Percentiles rank a stretch among this genome's conserved stretches.
phyloP scores from a whole-genome alignment of 2,888 invertebrate species.

The Caenorhabditis plicata region DNA sequence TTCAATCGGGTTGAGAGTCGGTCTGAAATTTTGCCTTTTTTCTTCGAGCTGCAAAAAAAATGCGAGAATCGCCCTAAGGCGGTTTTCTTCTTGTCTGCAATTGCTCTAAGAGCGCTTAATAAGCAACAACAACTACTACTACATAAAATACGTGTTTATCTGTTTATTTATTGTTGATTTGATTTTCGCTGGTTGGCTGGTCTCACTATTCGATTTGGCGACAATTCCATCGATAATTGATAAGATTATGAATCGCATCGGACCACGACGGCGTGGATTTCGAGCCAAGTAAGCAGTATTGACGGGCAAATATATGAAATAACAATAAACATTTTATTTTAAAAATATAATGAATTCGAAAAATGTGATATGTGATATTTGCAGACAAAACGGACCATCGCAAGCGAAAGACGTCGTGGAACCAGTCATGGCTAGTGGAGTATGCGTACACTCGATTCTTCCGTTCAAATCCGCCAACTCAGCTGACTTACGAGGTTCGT shows the following conservation, averaged over 20 bases:
- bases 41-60: background rate
- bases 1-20: too few relatives aligned
- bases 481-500: slow-evolving; percentile 10
- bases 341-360: too few relatives aligned
- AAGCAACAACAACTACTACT: slow-evolving; percentile 8
- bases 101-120: too few relatives aligned
- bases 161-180: too few relatives aligned
- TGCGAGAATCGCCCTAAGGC: background rate
- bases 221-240: slow-evolving; percentile 18
- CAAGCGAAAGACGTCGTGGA: slow-evolving; percentile 42
- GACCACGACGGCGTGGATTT: slow-evolving; percentile 32
- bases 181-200: too few relatives aligned
- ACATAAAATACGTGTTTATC: slow-evolving; percentile 1
- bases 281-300: slow-evolving; percentile 14
- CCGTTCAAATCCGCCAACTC: slow-evolving; percentile 50
- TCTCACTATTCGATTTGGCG: too few relatives aligned
- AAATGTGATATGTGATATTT: background rate
- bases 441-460: slow-evolving; percentile 58
- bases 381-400: slow-evolving; percentile 28
- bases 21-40: too few relatives aligned
- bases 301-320: background rate
- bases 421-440: slow-evolving; percentile 59
- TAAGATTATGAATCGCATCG: slow-evolving; percentile 35
- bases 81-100: too few relatives aligned
- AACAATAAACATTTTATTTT: too few relatives aligned